phyloP scores from a whole-genome alignment of 1,140 invertebrate species.

The Ridgeia piscesae region DNA sequence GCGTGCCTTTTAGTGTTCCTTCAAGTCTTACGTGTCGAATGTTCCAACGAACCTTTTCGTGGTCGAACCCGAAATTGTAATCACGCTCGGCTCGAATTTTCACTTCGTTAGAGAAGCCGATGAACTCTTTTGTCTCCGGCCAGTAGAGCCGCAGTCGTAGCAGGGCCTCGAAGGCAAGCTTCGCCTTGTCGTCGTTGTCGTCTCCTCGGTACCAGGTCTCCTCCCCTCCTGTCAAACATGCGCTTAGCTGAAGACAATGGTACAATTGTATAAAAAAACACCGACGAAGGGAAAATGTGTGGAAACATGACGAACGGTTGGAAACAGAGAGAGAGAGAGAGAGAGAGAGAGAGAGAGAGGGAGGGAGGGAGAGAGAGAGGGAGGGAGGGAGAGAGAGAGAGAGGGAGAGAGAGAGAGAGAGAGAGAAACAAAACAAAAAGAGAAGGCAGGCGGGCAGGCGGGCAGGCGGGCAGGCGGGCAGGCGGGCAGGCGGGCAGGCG shows the following conservation, averaged over 20 bases:
- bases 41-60: conserved; percentile 19
- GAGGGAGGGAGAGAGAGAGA: background rate
- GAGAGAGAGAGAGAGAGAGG: background rate
- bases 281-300: no score
- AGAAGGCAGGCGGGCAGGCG: no score
- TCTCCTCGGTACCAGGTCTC: conserved; percentile 13
- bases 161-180: conserved; percentile 81
- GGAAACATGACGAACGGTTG: no score
- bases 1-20: background rate
- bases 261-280: no score
- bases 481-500: no score
- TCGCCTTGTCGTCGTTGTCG: conserved; percentile 62
- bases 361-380: background rate
- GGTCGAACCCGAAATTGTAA: conserved; percentile 66
- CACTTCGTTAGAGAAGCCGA: conserved; percentile 71
- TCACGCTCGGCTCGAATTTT: conserved; percentile 73
- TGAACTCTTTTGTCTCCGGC: conserved; percentile 56
- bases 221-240: background rate
- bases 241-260: background rate
- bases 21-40: background rate
- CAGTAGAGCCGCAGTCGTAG: conserved; percentile 80
- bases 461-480: no score
- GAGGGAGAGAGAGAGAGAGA: background rate
- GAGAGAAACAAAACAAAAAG: background rate
- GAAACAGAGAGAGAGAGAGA: no score